Percentiles rank a stretch among this genome's conserved stretches.
These are phyloP conservation scores for Columba livia DNA, from an alignment of 2,113 vertebrate species.

Conservation along the genomic window DNA sequence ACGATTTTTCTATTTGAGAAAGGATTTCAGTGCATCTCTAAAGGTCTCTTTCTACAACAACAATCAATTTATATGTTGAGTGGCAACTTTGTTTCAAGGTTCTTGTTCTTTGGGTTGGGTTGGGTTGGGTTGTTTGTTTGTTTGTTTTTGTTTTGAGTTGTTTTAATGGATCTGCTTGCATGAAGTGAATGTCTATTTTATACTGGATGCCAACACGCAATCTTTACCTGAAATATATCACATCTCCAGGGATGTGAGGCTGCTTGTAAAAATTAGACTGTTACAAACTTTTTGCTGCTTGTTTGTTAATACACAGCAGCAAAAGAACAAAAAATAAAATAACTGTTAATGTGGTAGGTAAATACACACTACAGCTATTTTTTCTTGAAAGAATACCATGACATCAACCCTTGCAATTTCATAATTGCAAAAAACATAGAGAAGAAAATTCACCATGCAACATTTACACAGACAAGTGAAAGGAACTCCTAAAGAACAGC, in stretches of 20 bases:
- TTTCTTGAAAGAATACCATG: background rate
- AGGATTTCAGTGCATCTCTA: background rate
- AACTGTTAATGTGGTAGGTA: background rate
- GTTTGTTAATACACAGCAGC: background rate
- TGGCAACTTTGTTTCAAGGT: background rate
- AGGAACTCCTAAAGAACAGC: background rate
- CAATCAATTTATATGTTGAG: background rate
- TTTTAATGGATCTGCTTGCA: background rate
- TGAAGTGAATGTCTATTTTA: background rate
- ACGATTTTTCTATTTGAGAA: background rate
- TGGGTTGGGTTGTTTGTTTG: too few species aligned
- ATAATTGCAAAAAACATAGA: fast-evolving
- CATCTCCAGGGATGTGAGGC: background rate
- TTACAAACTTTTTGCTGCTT: too few species aligned
- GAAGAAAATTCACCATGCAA: background rate
- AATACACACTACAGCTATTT: background rate
- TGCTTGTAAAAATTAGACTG: background rate
- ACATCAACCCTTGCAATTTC: background rate
- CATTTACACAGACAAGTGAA: background rate
- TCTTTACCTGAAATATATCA: background rate
- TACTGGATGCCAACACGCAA: background rate
- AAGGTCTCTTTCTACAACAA: background rate
- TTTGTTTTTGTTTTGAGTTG: background rate
- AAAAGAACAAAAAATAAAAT: background rate
- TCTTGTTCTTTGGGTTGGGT: background rate